Percentiles rank a stretch among this genome's conserved stretches.
These are phyloP conservation scores for Brevimyrus niger DNA, from an alignment of 2,113 vertebrate species.

Conservation along the genomic window DNA sequence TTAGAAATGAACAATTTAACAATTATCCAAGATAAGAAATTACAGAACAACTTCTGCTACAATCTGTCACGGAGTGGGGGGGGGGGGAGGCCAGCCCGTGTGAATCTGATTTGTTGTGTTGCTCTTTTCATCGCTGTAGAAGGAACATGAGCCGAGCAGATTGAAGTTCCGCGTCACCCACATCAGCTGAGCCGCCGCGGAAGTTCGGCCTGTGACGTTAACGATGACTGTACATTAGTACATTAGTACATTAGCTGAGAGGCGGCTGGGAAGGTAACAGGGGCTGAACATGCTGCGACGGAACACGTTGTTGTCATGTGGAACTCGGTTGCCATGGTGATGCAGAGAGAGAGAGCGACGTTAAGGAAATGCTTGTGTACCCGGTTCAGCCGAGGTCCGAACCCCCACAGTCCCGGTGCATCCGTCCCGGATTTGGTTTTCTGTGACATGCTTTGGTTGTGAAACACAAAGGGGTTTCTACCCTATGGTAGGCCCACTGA, in stretches of 20 bases:
- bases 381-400: not conserved
- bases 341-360: not conserved
- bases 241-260: not conserved
- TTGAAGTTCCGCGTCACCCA: not conserved
- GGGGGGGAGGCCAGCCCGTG: not conserved
- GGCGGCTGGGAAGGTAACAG: not conserved
- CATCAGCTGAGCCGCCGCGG: not conserved
- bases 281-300: not conserved
- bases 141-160: not conserved
- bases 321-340: not conserved
- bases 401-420: not conserved
- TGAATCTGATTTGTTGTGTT: not conserved
- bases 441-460: not conserved
- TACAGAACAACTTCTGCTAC: not conserved
- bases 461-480: not conserved
- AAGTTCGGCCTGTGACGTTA: not conserved
- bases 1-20: not conserved
- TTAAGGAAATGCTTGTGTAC: not conserved
- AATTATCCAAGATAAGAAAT: not conserved
- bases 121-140: not conserved
- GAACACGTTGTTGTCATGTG: not conserved
- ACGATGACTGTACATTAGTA: not conserved
- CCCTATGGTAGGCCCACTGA: not conserved
- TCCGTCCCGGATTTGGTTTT: not conserved
- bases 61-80: not conserved